Evolutionary conservation across 2,113 vertebrate species (phyloP).

Genomic region (Zosterops pallidus): DNA sequence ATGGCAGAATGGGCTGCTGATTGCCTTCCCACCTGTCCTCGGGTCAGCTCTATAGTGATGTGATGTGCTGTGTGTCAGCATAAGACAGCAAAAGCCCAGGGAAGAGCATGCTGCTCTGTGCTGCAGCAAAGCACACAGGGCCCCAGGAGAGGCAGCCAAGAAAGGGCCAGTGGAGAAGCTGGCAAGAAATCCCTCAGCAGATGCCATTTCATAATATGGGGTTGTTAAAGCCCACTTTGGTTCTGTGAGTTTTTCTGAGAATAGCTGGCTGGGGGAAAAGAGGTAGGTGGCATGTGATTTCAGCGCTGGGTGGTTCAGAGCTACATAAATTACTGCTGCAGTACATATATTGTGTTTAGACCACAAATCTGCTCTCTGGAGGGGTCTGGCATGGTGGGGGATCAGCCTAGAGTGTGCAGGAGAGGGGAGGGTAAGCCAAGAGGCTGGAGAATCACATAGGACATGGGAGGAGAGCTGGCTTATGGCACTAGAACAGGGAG

Average conservation of each 20-base stretch:
- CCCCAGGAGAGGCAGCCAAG: neutral
- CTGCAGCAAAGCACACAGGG: neutral
- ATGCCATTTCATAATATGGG: fast-evolving
- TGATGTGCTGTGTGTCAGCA: fast-evolving
- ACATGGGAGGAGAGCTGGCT: neutral
- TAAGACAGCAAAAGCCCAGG: neutral
- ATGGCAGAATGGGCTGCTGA: neutral
- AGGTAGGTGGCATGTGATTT: neutral
- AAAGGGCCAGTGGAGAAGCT: neutral
- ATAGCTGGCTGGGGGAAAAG: neutral
- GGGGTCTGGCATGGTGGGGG: no score
- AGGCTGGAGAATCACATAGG: neutral
- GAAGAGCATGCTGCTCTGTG: fast-evolving
- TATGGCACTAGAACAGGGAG: fast-evolving
- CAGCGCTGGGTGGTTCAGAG: neutral
- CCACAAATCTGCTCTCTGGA: neutral
- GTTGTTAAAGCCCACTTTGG: neutral
- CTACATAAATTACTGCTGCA: neutral
- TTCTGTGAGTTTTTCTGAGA: neutral
- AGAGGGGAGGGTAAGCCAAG: neutral
- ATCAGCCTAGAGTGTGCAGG: neutral
- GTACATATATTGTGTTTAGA: fast-evolving
- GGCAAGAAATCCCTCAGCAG: neutral
- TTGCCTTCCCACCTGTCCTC: neutral
- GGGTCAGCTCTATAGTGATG: fast-evolving